Conservation (phyloP, 2,113 vertebrate genomes). For the Malurus melanocephalus region DNA sequence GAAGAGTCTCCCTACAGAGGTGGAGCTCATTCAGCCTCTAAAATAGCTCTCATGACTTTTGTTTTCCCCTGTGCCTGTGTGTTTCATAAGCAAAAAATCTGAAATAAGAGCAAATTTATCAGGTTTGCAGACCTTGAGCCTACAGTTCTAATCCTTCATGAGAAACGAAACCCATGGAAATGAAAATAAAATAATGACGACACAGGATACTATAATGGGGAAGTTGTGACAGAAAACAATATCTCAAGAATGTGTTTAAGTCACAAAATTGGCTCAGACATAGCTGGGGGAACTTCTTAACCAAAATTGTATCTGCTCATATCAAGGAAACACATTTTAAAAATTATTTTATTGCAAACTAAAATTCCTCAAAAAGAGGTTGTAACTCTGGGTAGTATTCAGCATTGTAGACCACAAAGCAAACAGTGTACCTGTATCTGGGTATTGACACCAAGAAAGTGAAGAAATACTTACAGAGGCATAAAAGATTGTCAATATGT, state of each 20-base stretch:
- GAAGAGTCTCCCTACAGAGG: not conserved
- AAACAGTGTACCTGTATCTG: not conserved
- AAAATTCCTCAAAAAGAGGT: not conserved
- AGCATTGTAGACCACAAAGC: not conserved
- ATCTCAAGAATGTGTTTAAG: not conserved
- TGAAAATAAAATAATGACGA: not conserved
- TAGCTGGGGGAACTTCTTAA: not conserved
- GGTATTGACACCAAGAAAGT: not conserved
- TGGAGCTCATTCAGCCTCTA: not conserved
- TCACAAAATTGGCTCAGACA: not conserved
- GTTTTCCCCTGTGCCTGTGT: not conserved
- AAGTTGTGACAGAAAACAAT: not conserved
- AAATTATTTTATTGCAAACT: not conserved
- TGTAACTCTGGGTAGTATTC: not conserved
- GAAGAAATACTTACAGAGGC: not conserved
- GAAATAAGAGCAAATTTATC: not conserved
- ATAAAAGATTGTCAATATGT: not conserved
- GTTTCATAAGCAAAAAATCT: not conserved
- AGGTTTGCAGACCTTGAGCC: not conserved
- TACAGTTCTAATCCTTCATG: not conserved
- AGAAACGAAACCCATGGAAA: not conserved
- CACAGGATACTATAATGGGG: not conserved
- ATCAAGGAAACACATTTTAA: not conserved
- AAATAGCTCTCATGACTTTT: not conserved
- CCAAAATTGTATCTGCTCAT: accelerated